These are phyloP conservation scores for Trissonchulus latispiculum DNA, from an alignment of 2,888 invertebrate genomes.

Conservation along the genomic window DNA sequence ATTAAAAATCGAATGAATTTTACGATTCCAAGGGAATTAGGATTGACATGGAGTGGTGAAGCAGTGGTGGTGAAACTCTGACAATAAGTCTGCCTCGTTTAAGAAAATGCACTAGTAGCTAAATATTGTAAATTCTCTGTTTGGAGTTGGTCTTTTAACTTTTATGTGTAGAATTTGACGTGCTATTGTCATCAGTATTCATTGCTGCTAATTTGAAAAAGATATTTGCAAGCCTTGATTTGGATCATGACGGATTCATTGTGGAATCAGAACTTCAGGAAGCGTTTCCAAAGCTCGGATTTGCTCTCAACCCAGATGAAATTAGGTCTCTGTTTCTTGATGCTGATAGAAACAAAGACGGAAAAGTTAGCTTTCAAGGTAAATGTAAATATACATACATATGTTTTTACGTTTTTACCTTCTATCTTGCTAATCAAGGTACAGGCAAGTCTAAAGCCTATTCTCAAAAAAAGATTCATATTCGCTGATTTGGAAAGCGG, in stretches of 20 bases:
- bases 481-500: no score
- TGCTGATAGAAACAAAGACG: slow-evolving; percentile 7
- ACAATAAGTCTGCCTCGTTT: no score
- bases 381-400: no score
- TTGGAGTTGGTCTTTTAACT: neutral
- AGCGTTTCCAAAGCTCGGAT: neutral
- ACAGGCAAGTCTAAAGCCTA: no score
- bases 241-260: slow-evolving; percentile 2
- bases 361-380: slow-evolving; percentile 10
- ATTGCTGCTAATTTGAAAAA: neutral
- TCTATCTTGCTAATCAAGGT: no score
- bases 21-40: no score
- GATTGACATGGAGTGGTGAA: no score
- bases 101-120: no score
- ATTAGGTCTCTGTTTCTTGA: neutral
- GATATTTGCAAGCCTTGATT: neutral
- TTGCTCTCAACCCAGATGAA: neutral
- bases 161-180: neutral
- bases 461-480: no score
- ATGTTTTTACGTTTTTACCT: no score
- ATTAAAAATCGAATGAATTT: no score
- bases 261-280: neutral
- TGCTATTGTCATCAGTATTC: neutral
- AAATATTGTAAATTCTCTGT: neutral
- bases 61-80: no score